These are phyloP conservation scores for Pseudomyrmex sp. DNA, from an alignment of 1,140 invertebrate species.

Conservation along the genomic window DNA sequence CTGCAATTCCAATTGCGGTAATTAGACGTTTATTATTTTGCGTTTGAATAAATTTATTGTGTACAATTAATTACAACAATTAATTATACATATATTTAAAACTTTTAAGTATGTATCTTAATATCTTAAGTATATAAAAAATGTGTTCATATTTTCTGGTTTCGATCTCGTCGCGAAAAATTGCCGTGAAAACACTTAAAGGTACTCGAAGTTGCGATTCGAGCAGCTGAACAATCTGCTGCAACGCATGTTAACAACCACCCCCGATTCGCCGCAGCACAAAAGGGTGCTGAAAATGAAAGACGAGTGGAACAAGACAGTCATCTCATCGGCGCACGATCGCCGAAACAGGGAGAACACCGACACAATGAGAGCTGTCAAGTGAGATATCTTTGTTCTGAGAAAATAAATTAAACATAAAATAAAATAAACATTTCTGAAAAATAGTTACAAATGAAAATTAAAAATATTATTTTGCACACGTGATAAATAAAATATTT, in stretches of 20 bases:
- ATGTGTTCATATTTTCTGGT: neutral
- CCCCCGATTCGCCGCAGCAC: slow-evolving; percentile 51
- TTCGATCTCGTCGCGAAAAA: neutral
- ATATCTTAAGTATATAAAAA: neutral
- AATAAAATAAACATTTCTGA: no score
- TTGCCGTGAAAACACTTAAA: neutral
- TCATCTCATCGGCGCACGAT: neutral
- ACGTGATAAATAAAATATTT: no score
- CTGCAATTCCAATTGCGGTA: neutral
- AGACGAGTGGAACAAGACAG: slow-evolving; percentile 45
- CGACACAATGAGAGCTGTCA: slow-evolving; percentile 53
- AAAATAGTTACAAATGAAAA: neutral
- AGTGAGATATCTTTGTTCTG: slow-evolving; percentile 56
- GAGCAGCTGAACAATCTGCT: slow-evolving; percentile 61
- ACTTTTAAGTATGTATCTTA: no score
- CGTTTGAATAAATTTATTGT: no score
- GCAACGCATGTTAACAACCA: slow-evolving; percentile 45
- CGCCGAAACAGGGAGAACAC: neutral
- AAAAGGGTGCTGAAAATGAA: slow-evolving; percentile 48
- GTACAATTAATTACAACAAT: no score
- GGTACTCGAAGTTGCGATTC: slow-evolving; percentile 58
- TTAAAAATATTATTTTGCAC: neutral
- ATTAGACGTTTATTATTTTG: no score
- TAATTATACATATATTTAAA: no score
- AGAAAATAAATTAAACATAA: neutral